These are phyloP conservation scores for Nannoperca australis DNA, from an alignment of 2,797 vertebrate genomes.

Conservation along the genomic window DNA sequence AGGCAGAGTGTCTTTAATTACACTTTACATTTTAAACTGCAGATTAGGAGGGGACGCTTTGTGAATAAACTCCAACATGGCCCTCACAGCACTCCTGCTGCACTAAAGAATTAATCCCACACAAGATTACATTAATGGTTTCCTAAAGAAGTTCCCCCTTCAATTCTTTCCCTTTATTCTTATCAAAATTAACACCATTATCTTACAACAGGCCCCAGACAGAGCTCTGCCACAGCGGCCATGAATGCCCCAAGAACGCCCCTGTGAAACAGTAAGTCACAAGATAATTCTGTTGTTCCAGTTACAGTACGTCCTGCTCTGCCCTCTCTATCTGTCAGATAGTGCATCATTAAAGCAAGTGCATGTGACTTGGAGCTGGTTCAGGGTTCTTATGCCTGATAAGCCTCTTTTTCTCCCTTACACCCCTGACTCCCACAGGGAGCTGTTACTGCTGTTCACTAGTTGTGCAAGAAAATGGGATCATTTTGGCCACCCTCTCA, in stretches of 20 bases:
- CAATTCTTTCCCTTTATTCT: slow-evolving; percentile 58
- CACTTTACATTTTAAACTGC: slow-evolving; percentile 82
- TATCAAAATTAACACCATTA: slow-evolving; percentile 81
- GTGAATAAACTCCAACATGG: slow-evolving; percentile 74
- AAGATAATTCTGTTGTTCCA: slow-evolving; percentile 81
- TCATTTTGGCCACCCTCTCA: slow-evolving; percentile 76
- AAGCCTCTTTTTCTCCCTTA: slow-evolving; percentile 68
- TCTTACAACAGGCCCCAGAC: slow-evolving; percentile 71
- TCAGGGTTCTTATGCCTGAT: slow-evolving; percentile 69
- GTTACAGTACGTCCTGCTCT: slow-evolving; percentile 56
- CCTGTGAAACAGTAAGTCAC: slow-evolving; percentile 61
- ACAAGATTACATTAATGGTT: slow-evolving; percentile 85
- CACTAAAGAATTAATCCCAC: slow-evolving; percentile 83
- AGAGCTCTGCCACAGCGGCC: slow-evolving; percentile 40
- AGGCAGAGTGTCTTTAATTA: slow-evolving; percentile 81
- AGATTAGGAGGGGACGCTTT: slow-evolving; percentile 79
- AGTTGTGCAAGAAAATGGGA: slow-evolving; percentile 78
- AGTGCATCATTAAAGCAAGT: slow-evolving; percentile 77
- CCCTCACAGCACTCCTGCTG: slow-evolving; percentile 65
- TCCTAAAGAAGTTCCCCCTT: slow-evolving; percentile 72
- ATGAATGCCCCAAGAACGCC: slow-evolving; percentile 49
- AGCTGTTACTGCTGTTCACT: slow-evolving; percentile 78
- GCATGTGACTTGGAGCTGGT: slow-evolving; percentile 77
- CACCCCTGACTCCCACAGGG: slow-evolving; percentile 74
- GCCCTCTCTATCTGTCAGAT: slow-evolving; percentile 55